Base-by-base conservation (phyloP, 2,797 vertebrate species). In the Podarcis siculus region DNA sequence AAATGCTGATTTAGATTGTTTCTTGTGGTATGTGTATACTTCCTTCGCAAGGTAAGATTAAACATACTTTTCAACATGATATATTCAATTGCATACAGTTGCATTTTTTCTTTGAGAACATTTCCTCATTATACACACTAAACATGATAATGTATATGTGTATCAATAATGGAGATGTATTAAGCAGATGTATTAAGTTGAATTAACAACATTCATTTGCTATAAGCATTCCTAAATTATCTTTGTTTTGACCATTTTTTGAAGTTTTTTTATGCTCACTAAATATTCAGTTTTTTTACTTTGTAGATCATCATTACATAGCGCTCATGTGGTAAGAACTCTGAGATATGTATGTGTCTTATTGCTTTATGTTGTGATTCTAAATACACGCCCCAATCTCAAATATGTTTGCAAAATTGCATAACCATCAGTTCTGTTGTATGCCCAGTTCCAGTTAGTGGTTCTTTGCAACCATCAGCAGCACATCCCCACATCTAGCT, bases 21-120 rank as follows among this genome's bases (percentile, higher is more conserved):
- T 94, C 82, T 27, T 88, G 42, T 91, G 89, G 85, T 95, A 92
- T 90, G 86, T 83, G 55, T 61, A n/a, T 88, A 25, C 39, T 89
- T 89, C 78, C 79, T 5, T 10, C 30, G 25, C 86, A 35, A 8
- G 1, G 90, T 93, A 86, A 32, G 17, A 23, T 0, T 1, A 72
- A 64, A 64, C 61, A 64, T 64, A 23, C 61, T 64, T 64, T 83
- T 72, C 69, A 49, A 71, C 23, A 49, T 69, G 21, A 30, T 69
- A 49, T 71, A 4, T 71, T n/a, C 45, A 42, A 69, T n/a, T 4
- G 23, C 71, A 5, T 45, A 13, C 17, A 23, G 58, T 66, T 81
- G 9, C 30, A 12, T 39, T 66, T 82, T 66, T n/a, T 30, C 2
- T 15, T 67, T 67, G 35, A 55, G 13, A 55, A 55, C 13, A 55